A percentile compares a stretch with the other conserved stretches of the same genome.
Evolutionary conservation across 2,797 vertebrate genomes (phyloP).

Genomic region (Salarias fasciatus): DNA sequence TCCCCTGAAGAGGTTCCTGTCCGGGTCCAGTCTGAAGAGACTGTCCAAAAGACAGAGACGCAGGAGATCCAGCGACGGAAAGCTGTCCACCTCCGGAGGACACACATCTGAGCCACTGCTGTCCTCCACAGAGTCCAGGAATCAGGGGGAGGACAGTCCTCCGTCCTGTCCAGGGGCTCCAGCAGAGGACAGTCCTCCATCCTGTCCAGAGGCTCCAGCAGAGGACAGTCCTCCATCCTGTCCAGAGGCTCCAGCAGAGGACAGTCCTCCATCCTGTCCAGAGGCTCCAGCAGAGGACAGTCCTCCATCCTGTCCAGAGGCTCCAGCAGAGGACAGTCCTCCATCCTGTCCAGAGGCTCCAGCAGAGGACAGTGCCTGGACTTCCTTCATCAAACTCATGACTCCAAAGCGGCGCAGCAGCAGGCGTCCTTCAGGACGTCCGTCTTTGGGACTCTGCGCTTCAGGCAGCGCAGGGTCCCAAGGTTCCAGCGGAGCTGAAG

Average conservation of each 20-base stretch:
- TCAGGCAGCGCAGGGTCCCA: conserved; percentile 57
- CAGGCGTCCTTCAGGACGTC: conserved; percentile 72
- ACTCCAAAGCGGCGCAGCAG: conserved; percentile 88
- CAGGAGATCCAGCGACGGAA: conserved; percentile 82
- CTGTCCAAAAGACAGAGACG: conserved; percentile 86
- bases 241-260: conserved; percentile 82
- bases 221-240: conserved; percentile 81
- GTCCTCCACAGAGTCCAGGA: conserved; percentile 80
- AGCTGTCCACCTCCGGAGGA: conserved; percentile 72
- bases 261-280: conserved; percentile 76
- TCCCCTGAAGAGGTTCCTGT: conserved; percentile 90
- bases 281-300: conserved; percentile 86
- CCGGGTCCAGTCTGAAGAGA: conserved; percentile 86
- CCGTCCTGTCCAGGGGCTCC: conserved; percentile 75
- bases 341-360: conserved; percentile 77
- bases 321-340: conserved; percentile 82
- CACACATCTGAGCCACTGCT: conserved; percentile 68
- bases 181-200: conserved; percentile 81
- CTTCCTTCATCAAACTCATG: conserved; percentile 92
- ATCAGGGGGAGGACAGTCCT: conserved; percentile 80
- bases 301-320: conserved; percentile 75
- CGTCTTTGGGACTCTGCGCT: no score
- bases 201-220: conserved; percentile 78
- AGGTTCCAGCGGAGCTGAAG: conserved; percentile 66
- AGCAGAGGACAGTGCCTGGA: conserved; percentile 88